Base-by-base conservation (phyloP, 1,140 invertebrate species). In the Pogonognathellus flavescens region DNA sequence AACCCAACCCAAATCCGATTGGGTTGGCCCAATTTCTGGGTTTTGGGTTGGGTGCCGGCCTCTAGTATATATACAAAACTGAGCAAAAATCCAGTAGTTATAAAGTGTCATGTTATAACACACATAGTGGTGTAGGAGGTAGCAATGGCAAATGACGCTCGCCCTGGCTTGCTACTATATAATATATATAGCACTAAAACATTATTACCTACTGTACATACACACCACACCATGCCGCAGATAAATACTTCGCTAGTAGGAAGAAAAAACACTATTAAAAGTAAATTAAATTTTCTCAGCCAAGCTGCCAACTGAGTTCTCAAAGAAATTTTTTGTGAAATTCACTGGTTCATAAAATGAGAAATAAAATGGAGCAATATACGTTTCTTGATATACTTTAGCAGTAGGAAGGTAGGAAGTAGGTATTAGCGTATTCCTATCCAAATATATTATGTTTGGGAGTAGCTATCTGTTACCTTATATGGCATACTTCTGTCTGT, bases 41-140 rank as follows among this genome's bases (percentile, higher is more conserved):
- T n/a, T n/a, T n/a, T n/a, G n/a, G n/a, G n/a, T n/a, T n/a, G n/a
- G n/a, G n/a, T n/a, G n/a, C n/a, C n/a, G 31, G 31, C 1, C 31
- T 41, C 2, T 41, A 41, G 31, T 41, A 41, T 41, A 6, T 41
- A 41, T 41, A 6, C 31, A 41, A 41, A 41, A 20, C 20, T 14
- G 62, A 66, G 22, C 22, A 66, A 66, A 66, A 66, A 66, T 66
- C 25, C 62, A 25, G 62, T 66, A 66, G 62, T 66, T 20, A 66
- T 66, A 76, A 76, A 76, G 70, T 76, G 70, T 76, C 70, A 76
- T 76, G 70, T 76, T 76, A 10, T 49, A 76, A 76, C 70, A 76
- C 31, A 49, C 41, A n/a, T n/a, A n/a, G n/a, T n/a, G 31, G 70
- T 31, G 25, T 76, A 76, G 41, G 70, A 25, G 70, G 70, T 76